phyloP scores from a whole-genome alignment of 2,888 invertebrate genomes.

The Opisthograptis luteolata region DNA sequence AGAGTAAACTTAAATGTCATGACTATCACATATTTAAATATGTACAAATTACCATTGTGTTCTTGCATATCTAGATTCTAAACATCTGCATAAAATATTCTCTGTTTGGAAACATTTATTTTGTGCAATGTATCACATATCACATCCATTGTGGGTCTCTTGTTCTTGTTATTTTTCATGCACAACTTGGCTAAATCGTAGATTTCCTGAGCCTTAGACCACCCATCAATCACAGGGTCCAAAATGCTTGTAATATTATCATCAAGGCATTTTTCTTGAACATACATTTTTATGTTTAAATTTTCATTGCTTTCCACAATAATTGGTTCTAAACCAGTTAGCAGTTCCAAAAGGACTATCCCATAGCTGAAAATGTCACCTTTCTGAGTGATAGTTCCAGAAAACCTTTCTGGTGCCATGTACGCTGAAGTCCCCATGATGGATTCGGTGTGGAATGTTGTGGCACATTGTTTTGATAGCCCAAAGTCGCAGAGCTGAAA shows the following conservation, averaged over 20 bases:
- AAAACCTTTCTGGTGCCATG: slow-evolving; percentile 90
- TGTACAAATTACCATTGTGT: too few relatives aligned
- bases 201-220: slow-evolving; percentile 79
- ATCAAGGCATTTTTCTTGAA: slow-evolving; percentile 80
- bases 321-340: slow-evolving; percentile 88
- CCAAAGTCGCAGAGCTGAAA: slow-evolving; percentile 91
- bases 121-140: slow-evolving; percentile 67
- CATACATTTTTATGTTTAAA: slow-evolving; percentile 69
- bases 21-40: neutral
- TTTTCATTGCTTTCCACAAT: slow-evolving; percentile 80
- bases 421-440: slow-evolving; percentile 89
- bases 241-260: slow-evolving; percentile 80
- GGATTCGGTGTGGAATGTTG: slow-evolving; percentile 76
- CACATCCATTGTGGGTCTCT: slow-evolving; percentile 84
- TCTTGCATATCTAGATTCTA: too few relatives aligned
- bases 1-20: too few relatives aligned
- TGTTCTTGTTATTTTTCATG: slow-evolving; percentile 79
- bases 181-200: slow-evolving; percentile 84
- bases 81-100: slow-evolving; percentile 10
- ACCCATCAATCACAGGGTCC: slow-evolving; percentile 82
- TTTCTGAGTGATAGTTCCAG: slow-evolving; percentile 88
- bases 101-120: slow-evolving; percentile 41
- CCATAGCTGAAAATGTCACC: slow-evolving; percentile 91
- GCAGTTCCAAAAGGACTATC: slow-evolving; percentile 88
- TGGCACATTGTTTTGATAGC: slow-evolving; percentile 84